These are phyloP conservation scores for Timema podura DNA, from an alignment of 2,888 invertebrate species.

Conservation along the genomic window DNA sequence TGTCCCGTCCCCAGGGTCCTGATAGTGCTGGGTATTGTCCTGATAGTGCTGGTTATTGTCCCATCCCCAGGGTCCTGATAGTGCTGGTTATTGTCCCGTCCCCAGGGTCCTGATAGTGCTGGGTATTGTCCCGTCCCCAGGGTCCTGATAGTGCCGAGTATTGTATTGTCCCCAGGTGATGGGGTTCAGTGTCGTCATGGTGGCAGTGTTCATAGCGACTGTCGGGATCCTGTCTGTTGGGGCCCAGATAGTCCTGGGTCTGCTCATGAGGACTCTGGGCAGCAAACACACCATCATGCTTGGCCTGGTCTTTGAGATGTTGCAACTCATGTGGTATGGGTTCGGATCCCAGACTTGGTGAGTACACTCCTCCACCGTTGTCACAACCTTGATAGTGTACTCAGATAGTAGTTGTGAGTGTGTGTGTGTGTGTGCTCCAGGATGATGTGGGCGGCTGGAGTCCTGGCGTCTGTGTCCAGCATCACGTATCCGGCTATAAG, in stretches of 20 bases:
- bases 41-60: too few species aligned
- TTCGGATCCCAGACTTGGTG: slow-evolving; percentile 93
- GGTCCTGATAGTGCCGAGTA: too few species aligned
- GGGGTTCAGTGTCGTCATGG: slow-evolving; percentile 92
- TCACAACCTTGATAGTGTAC: neutral
- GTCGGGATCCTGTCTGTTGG: slow-evolving; percentile 94
- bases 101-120: too few species aligned
- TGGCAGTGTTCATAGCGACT: slow-evolving; percentile 95
- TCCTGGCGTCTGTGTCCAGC: slow-evolving; percentile 91
- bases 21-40: too few species aligned
- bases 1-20: too few species aligned
- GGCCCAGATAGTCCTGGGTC: slow-evolving; percentile 84
- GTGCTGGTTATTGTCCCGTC: too few species aligned
- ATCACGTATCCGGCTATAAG: slow-evolving; percentile 99
- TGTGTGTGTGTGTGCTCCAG: slow-evolving; percentile 43
- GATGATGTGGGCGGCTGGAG: slow-evolving; percentile 99
- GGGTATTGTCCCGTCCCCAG: too few species aligned
- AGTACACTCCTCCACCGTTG: slow-evolving; percentile 35
- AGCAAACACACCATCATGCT: slow-evolving; percentile 97
- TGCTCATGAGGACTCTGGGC: slow-evolving; percentile 81
- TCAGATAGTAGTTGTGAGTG: neutral
- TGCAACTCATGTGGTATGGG: slow-evolving; percentile 96
- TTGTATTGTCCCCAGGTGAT: slow-evolving; percentile 57
- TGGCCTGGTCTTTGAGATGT: slow-evolving; percentile 92
- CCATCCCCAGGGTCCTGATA: too few species aligned